A percentile compares a stretch with the other conserved stretches of the same genome.
Evolutionary conservation across 2,797 vertebrate species (phyloP).

Genomic region (Champsocephalus gunnari): DNA sequence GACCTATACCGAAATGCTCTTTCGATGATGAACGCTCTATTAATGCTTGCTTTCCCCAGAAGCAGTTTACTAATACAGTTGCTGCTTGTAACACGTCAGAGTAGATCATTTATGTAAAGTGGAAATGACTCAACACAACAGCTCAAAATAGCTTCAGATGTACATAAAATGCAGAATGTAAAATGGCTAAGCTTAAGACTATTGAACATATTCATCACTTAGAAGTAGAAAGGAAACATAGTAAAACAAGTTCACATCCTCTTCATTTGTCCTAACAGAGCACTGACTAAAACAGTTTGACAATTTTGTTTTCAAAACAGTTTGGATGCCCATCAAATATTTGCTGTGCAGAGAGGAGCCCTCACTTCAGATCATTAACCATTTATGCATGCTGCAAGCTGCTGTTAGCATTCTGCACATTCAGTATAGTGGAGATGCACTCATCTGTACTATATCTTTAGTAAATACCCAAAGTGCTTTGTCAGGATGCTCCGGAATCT

Average conservation of each 20-base stretch:
- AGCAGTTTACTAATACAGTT: not conserved
- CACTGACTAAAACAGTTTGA: not conserved
- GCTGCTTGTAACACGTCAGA: not conserved
- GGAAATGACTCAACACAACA: not conserved
- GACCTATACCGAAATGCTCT: not conserved
- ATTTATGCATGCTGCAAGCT: slow-evolving; percentile 58
- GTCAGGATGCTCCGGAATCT: slow-evolving; percentile 45
- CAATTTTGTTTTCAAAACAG: not conserved
- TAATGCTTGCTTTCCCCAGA: not conserved
- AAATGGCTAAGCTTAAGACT: not conserved
- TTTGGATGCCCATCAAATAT: slow-evolving; percentile 1
- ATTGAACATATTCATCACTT: not conserved
- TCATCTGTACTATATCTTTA: slow-evolving; percentile 51
- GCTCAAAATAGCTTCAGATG: slow-evolving; percentile 11
- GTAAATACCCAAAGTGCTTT: slow-evolving; percentile 52
- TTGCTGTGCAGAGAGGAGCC: slow-evolving; percentile 8
- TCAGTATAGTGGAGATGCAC: slow-evolving; percentile 35
- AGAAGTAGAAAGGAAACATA: not conserved
- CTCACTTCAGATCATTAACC: slow-evolving; percentile 50
- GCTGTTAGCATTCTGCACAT: slow-evolving; percentile 40
- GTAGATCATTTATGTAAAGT: not conserved
- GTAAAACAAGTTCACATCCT: not conserved
- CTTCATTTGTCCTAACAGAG: not conserved
- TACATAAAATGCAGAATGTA: not conserved
- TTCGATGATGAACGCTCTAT: not conserved